Evolutionary conservation across 2,888 invertebrate species (phyloP), one percentile per base, ranked within the genome.

Genomic region (Protonemura montana): DNA sequence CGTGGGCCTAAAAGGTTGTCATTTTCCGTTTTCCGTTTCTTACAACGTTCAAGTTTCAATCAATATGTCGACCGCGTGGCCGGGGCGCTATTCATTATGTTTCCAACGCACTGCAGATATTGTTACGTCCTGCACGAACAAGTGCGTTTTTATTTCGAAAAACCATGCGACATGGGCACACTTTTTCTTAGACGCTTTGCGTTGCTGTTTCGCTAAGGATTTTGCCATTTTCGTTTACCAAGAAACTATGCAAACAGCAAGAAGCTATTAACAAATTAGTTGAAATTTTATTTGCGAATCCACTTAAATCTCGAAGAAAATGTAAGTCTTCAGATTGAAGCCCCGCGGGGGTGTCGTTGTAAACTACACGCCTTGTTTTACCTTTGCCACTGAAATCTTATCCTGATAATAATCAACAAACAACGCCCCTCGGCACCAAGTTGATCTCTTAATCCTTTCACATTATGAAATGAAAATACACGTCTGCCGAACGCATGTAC

Each of bases 71-170:
- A 59, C 59, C 59, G 59, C 59, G 59, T 59, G 59, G 59, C 59
- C 59, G 59, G 16, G 5, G 35, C 7, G 59, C 59, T 59, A 59
- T 59, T 59, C 7, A 59, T 59, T 59, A 59, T 59, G 13, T 59
- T 59, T 21, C 59, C 59, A 59, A 59, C 59, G 59, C 59, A 59
- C 59, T 59, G 59, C 59, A 59, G 59, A 59, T 59, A 59, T 59
- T 59, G 59, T 59, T 59, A 59, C 59, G 59, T 21, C 21, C 1
- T 16, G 59, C 59, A 59, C 59, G 59, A 59, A 59, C 59, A 59
- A 59, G 59, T 59, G 59, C 59, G 59, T 59, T 59, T 59, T 59
- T 59, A 59, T 59, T 59, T 59, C 59, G 21, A 59, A 59, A 59
- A 59, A 59, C 59, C 59, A 59, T 59, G 59, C 59, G 59, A 59